phyloP scores from a whole-genome alignment of 53 echinoderm and acorn worm genomes.

The Crossaster papposus region DNA sequence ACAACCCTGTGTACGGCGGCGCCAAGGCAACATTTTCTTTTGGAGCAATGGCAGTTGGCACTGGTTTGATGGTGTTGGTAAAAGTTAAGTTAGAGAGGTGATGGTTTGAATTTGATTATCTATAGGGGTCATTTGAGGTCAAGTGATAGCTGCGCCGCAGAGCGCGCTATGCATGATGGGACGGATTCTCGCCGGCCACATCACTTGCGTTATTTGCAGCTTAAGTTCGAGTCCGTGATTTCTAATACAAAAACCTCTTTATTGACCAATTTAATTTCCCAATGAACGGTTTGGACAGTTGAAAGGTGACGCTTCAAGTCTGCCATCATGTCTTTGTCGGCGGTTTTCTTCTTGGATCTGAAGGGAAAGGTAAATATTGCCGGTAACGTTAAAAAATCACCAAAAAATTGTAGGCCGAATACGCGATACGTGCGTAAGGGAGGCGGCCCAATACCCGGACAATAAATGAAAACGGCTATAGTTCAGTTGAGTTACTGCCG shows the following conservation, averaged over 20 bases:
- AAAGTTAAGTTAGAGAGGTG: too few species aligned
- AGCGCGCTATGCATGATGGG: constrained; percentile 38
- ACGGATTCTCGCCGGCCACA: constrained; percentile 6
- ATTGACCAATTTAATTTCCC: neutral
- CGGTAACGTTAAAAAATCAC: too few species aligned
- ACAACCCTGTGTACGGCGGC: neutral
- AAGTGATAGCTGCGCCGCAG: neutral
- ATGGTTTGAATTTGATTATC: too few species aligned
- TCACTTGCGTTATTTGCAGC: too few species aligned
- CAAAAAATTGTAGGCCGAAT: too few species aligned
- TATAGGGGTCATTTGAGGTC: constrained; percentile 35
- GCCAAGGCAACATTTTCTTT: neutral
- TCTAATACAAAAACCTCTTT: neutral
- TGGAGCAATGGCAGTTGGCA: neutral
- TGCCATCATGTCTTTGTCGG: constrained; percentile 88
- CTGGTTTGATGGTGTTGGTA: too few species aligned
- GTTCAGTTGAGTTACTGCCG: too few species aligned
- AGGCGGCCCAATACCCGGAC: constrained; percentile 28
- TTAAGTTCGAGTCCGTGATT: neutral
- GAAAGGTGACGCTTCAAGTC: neutral
- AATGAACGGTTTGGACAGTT: constrained; percentile 14
- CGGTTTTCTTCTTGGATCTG: constrained; percentile 91
- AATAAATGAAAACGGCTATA: neutral
- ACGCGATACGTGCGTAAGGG: too few species aligned
- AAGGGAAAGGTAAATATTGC: constrained; percentile 98